Percentiles rank a stretch among this genome's conserved stretches.
phyloP scores from a whole-genome alignment of 2,113 vertebrate species.

The Lichenostomus cassidix region DNA sequence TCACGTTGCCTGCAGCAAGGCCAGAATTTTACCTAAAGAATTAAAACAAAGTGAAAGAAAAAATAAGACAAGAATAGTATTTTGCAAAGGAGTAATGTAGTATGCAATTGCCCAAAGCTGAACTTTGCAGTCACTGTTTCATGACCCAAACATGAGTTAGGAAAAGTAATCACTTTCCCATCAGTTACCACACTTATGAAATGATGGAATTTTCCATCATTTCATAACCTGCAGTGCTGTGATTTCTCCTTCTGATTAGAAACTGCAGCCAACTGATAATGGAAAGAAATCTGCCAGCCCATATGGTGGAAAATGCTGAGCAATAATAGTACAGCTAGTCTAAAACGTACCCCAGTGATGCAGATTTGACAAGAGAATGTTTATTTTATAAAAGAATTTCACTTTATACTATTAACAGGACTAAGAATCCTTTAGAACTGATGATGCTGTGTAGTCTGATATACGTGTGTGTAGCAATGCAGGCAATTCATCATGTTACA shows the following conservation, averaged over 20 bases:
- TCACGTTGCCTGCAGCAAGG: neutral
- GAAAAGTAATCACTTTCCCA: neutral
- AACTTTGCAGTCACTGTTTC: neutral
- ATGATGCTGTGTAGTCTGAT: neutral
- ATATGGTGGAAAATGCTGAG: constrained; percentile 67
- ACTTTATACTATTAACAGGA: neutral
- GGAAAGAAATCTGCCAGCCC: constrained; percentile 50
- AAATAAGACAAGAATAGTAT: neutral
- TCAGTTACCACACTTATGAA: neutral
- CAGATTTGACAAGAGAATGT: neutral
- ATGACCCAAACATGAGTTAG: neutral
- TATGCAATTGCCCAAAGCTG: neutral
- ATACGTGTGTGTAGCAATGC: neutral
- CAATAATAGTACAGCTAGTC: neutral
- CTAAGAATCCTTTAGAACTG: neutral
- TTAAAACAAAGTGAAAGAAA: neutral
- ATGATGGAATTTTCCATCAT: constrained; percentile 55
- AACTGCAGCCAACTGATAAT: constrained; percentile 50
- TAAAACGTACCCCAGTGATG: neutral
- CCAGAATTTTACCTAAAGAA: constrained; percentile 9
- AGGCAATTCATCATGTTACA: neutral
- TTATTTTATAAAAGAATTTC: neutral
- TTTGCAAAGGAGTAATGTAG: neutral
- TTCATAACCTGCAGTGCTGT: constrained; percentile 36
- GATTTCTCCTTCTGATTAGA: constrained; percentile 46